Base-by-base conservation (phyloP, 2,888 invertebrate genomes). In the Syritta pipiens region DNA sequence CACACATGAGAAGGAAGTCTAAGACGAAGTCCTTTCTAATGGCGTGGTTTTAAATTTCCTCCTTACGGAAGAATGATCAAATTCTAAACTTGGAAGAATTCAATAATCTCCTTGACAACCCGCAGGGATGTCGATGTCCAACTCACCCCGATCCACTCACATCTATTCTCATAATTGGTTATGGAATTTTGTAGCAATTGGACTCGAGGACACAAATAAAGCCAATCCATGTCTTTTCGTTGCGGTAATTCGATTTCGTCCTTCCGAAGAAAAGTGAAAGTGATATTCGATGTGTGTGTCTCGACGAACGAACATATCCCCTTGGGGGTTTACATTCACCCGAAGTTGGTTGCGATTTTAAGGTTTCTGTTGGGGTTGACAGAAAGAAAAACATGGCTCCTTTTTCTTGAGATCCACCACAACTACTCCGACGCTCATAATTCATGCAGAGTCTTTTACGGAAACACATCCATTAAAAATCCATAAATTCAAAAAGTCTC, bases 11-110 rank as follows among this genome's bases (percentile, higher is more conserved):
- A 37, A 59, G 24, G 49, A 53, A 22, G 77, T 22, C 42, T 35
- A 32, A 28, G 37, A 32, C 30, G 19, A 53, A 57, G 40, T 72
- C 65, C 60, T 32, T 32, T 32, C 32, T 79, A 79, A 79, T 79
- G 67, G 74, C 79, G 79, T 74, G 79, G 79, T 79, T 79, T 79
- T 79, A 74, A 79, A 79, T 79, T 79, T 79, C 79, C 79, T 68
- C 24, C 71, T 57, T 71, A 63, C 71, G 76, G 76, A 17, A 55
- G 40, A 63, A 24, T 76, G 74, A 79, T 67, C 74, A 67, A 79
- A 71, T 62, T 71, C 53, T 62, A 71, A 71, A 71, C 37, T 71
- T 55, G 12, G 37, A 37, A 9, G 46, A 62, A 71, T 71, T 71
- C 62, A 71, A 71, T 71, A 79, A 79, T 74, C n/a, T n/a, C 79